Base-by-base conservation (phyloP, 2,888 invertebrate species). In the Amblyteles armatorius region DNA sequence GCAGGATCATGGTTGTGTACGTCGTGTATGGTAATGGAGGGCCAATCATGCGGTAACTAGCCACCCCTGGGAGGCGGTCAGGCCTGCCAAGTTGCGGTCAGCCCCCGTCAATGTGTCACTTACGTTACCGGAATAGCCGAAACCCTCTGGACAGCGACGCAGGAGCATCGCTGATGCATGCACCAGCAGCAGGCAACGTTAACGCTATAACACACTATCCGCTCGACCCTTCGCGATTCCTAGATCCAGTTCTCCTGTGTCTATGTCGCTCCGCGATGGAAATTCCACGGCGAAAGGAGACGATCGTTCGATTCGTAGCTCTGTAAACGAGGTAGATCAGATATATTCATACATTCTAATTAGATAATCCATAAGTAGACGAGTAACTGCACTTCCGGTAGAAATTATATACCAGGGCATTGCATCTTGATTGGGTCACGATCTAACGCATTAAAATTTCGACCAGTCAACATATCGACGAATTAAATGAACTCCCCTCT, bases 41-140 rank as follows among this genome's bases (percentile, higher is more conserved):
- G 92, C 93, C 93, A 94, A 94, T 94, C 93, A 93, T 93, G 94
- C 93, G 94, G 93, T 93, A 93, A 93, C 93, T 92, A 92, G 91
- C 91, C 90, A 92, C 93, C 92, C 93, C 88, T 88, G 93, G 94
- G 94, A 93, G 88, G 90, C 91, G 93, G 92, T 92, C 92, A 92
- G 91, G 90, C 87, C 91, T 92, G 92, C 93, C 92, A 93, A 91
- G 91, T 91, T 90, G 93, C 89, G 93, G 93, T 93, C 93, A 93
- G 92, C 89, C 92, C 92, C 92, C 93, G 93, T 94, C 93, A 94
- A 94, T 94, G 93, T 94, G 93, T 94, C 93, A 94, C 94, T 94
- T 94, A 93, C 90, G 91, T 92, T 91, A 90, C 91, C 88, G 89
- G 91, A 92, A 92, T 92, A 91, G 82, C 91, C 90, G 90, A 92